Conservation (phyloP, 2,113 vertebrate species). For the Myrmecophaga tridactyla region DNA sequence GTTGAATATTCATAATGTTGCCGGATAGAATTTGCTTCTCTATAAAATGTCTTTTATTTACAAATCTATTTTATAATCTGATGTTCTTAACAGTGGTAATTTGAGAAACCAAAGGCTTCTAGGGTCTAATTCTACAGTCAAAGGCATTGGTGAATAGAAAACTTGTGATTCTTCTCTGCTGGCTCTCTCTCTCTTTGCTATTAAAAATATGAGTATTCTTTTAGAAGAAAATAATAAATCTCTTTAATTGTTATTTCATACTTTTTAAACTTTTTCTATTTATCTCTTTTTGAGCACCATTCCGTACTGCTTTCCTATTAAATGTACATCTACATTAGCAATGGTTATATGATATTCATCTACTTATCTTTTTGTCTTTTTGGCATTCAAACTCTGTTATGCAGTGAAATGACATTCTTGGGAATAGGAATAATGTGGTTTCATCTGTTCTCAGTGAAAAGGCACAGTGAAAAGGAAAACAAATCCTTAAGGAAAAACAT, state of each 20-base stretch:
- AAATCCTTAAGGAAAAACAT: conserved; percentile 24
- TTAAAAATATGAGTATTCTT: neutral
- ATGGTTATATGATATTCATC: neutral
- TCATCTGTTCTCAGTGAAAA: neutral
- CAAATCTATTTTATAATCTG: neutral
- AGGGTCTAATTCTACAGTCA: neutral
- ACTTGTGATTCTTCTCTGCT: neutral
- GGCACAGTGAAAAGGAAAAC: neutral
- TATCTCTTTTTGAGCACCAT: neutral
- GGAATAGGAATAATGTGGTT: neutral
- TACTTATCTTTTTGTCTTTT: neutral
- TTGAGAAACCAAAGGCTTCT: neutral
- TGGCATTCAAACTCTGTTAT: neutral
- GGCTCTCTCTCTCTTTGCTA: neutral
- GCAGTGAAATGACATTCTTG: neutral
- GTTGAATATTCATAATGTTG: neutral
- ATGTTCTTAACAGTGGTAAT: neutral
- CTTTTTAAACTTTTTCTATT: neutral
- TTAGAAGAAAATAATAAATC: neutral
- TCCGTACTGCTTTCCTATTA: neutral
- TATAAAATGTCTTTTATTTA: neutral
- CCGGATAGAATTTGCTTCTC: neutral
- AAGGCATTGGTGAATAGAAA: neutral
- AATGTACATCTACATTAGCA: neutral
- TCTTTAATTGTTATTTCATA: neutral